Base-by-base conservation (phyloP, 2,113 vertebrate genomes). In the Labrus mixtus region DNA sequence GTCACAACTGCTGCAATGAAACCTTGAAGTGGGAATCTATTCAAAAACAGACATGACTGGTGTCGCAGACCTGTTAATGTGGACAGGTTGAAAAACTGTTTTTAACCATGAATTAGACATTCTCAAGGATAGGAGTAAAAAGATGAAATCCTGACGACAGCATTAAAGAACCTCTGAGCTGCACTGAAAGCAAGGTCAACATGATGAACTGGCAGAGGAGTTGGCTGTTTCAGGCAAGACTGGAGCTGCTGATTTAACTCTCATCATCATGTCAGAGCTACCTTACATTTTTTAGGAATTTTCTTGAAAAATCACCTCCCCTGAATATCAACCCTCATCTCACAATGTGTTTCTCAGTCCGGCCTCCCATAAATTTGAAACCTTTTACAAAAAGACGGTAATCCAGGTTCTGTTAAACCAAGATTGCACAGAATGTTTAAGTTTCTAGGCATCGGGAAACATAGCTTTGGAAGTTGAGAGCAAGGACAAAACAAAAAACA, bases 241-340 rank as follows among this genome's bases (percentile, higher is more conserved):
- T 1, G 45, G 15, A 68, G 74, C 50, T 59, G 15, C 68, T 66
- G 66, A 65, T 76, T 61, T 43, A 65, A 80, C 73, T 80, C 29
- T 19, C 6, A 69, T 59, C 68, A 77, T 65, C 64, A 83, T 78
- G 76, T 70, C 59, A 43, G 78, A 25, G 63, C 50, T 58, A 77
- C 15, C 46, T 71, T 84, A 69, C 77, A 86, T 86, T 76, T 80
- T 84, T 86, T 29, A 86, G 29, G 19, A 53, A 13, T 22, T 48
- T 63, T 58, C 7, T 2, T 51, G 59, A 48, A 62, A 33, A 80
- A 63, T 19, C 71, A 50, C 15, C 20, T 29, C 37, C 45, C 61
- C 48, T 2, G 17, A 48, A 36, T 29, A 22, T 6, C 6, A 33
- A 37, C 19, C 15, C 9, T 78, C 56, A 67, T 22, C 43, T 4